phyloP scores from a whole-genome alignment of 2,888 invertebrate species.

The Athalia circularis region DNA sequence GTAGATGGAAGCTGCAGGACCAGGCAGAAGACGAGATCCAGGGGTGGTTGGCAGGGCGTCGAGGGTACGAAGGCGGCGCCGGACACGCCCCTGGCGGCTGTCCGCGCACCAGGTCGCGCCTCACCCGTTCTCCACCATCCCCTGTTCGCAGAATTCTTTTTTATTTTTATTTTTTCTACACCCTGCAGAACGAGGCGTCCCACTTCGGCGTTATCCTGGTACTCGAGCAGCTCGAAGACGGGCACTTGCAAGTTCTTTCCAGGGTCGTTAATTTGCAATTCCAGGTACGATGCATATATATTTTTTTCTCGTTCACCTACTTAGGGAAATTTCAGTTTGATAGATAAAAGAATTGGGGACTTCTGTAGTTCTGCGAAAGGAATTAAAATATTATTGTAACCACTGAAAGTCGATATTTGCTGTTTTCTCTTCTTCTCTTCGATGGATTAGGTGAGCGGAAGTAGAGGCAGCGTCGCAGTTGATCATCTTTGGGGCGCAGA shows the following conservation, averaged over 20 bases:
- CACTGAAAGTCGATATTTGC: not conserved
- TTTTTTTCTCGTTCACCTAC: not conserved
- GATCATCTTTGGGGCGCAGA: conserved; percentile 12
- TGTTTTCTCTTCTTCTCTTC: not conserved
- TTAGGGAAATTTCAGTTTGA: not conserved
- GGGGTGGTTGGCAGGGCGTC: conserved; percentile 65
- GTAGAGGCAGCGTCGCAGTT: not conserved
- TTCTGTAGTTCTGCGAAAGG: not conserved
- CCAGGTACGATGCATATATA: not conserved
- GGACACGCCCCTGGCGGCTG: conserved; percentile 71
- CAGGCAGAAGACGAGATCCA: conserved; percentile 55
- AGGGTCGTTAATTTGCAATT: conserved; percentile 10
- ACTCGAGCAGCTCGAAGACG: conserved; percentile 22
- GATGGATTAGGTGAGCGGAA: conserved; percentile 3
- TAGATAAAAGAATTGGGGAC: not conserved
- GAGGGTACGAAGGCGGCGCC: conserved; percentile 70
- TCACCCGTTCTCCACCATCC: conserved; percentile 51
- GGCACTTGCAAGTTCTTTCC: not conserved
- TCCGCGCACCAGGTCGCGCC: conserved; percentile 70
- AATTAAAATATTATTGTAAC: not conserved
- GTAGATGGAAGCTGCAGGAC: conserved; percentile 62
- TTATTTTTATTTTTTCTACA: conserved; percentile 3
- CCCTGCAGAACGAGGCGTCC: conserved; percentile 20
- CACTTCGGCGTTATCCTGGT: conserved; percentile 8
- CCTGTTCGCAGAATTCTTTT: conserved; percentile 12